Conservation (phyloP, 2,888 invertebrate species). For the Gibbula magus region DNA sequence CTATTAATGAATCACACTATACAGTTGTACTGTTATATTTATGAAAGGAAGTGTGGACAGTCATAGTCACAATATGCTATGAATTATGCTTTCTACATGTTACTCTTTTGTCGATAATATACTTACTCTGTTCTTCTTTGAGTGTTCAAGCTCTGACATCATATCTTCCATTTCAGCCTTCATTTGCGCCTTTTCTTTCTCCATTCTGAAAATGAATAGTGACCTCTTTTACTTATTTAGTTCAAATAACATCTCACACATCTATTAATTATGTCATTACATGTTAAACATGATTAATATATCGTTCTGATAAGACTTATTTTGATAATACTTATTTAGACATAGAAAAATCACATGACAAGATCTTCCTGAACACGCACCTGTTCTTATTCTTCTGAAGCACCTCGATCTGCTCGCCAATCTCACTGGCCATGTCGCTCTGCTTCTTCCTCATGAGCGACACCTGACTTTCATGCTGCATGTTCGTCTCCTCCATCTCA, state of each 20-base stretch:
- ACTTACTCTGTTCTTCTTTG: constrained; percentile 97
- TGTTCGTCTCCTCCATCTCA: constrained; percentile 98
- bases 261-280: too few species aligned
- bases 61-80: too few species aligned
- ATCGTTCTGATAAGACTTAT: too few species aligned
- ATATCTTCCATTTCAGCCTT: constrained; percentile 98
- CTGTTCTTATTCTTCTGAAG: constrained; percentile 99
- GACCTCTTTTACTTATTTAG: too few species aligned
- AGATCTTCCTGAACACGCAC: constrained; percentile 77
- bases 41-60: too few species aligned
- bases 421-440: constrained; percentile 98
- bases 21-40: too few species aligned
- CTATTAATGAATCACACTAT: too few species aligned
- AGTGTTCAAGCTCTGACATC: constrained; percentile 96
- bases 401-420: constrained; percentile 99
- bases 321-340: too few species aligned
- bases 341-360: too few species aligned
- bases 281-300: too few species aligned
- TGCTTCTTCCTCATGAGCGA: constrained; percentile 99
- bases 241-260: too few species aligned
- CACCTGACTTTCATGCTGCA: constrained; percentile 97
- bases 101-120: background rate
- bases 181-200: constrained; percentile 99
- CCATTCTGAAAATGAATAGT: constrained; percentile 83
- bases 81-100: too few species aligned